Evolutionary conservation across 2,888 invertebrate genomes (phyloP), one percentile per base, ranked within the genome.

Genomic region (Metacarcinus magister): DNA sequence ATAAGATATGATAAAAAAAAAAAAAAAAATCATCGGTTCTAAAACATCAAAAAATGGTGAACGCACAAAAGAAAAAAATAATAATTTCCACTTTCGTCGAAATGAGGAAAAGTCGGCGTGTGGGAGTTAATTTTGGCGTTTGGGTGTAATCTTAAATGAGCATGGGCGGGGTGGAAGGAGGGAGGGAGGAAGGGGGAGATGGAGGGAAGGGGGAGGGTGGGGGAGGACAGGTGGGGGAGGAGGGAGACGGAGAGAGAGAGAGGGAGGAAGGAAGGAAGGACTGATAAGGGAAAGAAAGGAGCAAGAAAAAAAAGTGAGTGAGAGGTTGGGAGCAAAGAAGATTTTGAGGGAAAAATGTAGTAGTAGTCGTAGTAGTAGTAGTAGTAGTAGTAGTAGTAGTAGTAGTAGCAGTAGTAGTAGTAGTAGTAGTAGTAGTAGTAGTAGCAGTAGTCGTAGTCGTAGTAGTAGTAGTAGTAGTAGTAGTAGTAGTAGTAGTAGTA

Each of bases 71-170:
- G 32, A 32, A 67, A n/a, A 67, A 67, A 67, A 54, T 8, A 54
- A 67, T 67, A 8, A 82, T 82, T 75, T 75, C 82, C 82, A 82
- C 32, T 82, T 82, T 32, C 32, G 82, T 32, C 13, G 82, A 82
- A 82, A 82, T 32, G 82, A 82, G 82, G 82, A 82, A 82, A 82
- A 82, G 82, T 82, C 82, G 82, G 19, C 28, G 82, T 32, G 82
- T 32, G 32, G 82, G 82, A 82, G 82, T 82, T 82, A 82, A 82
- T 82, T 82, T 82, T 82, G 32, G 32, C 82, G 82, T 82, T 82
- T 82, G 28, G 32, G 82, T 32, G 32, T 82, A 82, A 82, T 82
- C 82, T 82, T 82, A 82, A 82, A 82, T 82, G 82, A 82, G 82
- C 82, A 82, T 28, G 32, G 82, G 82, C 5, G 82, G 82, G 82